phyloP scores from a whole-genome alignment of 2,113 vertebrate genomes.

The Marcusenius ussheri region DNA sequence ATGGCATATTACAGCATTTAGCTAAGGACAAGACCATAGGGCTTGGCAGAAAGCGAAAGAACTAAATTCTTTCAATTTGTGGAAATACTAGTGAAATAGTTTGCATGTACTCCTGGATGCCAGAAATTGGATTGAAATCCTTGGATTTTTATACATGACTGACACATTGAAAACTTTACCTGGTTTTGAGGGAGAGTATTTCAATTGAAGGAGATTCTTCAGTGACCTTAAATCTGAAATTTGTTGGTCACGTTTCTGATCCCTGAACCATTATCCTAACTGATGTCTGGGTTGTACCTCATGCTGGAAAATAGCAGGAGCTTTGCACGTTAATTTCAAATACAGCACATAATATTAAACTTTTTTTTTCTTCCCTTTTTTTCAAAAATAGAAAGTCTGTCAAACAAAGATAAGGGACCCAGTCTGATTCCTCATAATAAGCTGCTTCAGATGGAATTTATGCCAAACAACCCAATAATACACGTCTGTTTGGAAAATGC shows the following conservation, averaged over 20 bases:
- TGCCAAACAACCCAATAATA: background rate
- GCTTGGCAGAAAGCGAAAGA: background rate
- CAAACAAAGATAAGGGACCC: background rate
- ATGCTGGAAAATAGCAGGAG: background rate
- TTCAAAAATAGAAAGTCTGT: background rate
- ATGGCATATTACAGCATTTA: background rate
- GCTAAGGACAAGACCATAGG: background rate
- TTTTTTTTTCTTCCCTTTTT: background rate
- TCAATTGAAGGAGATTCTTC: background rate
- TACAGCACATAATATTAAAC: background rate
- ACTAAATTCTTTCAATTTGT: background rate
- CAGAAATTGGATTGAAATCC: background rate
- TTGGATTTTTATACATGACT: background rate
- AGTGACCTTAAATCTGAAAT: background rate
- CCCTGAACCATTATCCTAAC: background rate
- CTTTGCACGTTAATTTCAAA: background rate
- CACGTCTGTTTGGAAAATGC: background rate
- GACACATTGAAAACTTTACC: background rate
- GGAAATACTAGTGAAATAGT: background rate
- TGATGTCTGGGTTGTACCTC: background rate
- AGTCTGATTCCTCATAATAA: background rate
- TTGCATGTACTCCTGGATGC: background rate
- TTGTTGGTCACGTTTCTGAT: background rate
- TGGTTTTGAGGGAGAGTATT: background rate
- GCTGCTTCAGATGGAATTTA: background rate